phyloP scores from a whole-genome alignment of 2,797 vertebrate species.

The Diplodus sargus region DNA sequence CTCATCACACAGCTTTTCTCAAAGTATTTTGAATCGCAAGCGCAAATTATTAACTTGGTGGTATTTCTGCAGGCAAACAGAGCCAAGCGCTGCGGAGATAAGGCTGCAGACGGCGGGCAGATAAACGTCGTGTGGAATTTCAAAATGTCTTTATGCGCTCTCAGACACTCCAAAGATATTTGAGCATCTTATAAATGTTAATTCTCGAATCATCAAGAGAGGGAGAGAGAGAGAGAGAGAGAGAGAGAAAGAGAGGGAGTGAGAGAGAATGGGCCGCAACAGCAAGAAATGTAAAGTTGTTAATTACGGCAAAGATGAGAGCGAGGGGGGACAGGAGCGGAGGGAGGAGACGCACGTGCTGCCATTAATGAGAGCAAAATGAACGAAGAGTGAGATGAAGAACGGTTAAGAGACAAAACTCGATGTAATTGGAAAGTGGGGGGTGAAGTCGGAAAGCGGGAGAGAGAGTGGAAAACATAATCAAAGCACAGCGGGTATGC shows the following conservation, averaged over 20 bases:
- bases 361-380: conserved; percentile 54
- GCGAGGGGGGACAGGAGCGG: conserved; percentile 3
- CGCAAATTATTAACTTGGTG: conserved; percentile 57
- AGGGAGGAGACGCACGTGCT: conserved; percentile 20
- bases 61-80: conserved; percentile 65
- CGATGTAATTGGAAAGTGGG: conserved; percentile 53
- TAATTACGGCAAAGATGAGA: conserved; percentile 57
- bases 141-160: conserved; percentile 49
- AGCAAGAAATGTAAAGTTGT: conserved; percentile 48
- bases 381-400: conserved; percentile 50
- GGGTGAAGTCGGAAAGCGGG: conserved; percentile 30
- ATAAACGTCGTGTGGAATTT: conserved; percentile 53
- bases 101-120: conserved; percentile 52
- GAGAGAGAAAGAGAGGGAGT: not conserved
- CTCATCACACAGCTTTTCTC: conserved; percentile 19
- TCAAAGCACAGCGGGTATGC: conserved; percentile 39
- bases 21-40: conserved; percentile 49
- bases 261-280: not conserved
- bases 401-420: conserved; percentile 57
- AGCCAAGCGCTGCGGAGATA: conserved; percentile 48
- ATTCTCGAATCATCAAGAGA: conserved; percentile 54
- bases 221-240: not conserved
- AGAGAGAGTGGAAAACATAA: conserved; percentile 47
- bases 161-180: conserved; percentile 58
- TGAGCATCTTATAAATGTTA: conserved; percentile 56